Evolutionary conservation across 2,113 vertebrate species (phyloP).

Genomic region (Calidris pugnax): DNA sequence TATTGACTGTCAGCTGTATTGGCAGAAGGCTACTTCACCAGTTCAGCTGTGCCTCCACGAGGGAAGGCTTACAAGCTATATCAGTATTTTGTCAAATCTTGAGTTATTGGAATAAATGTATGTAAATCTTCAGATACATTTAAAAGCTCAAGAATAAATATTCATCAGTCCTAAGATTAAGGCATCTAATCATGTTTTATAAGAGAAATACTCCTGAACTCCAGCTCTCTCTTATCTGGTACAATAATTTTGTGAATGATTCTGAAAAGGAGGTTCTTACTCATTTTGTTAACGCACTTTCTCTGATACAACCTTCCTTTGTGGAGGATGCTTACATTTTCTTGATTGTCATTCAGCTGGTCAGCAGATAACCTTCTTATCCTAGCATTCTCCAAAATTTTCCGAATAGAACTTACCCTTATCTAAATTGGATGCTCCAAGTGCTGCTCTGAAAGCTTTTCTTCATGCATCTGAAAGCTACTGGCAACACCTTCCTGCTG

Average conservation of each 20-base stretch:
- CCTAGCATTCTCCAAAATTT: constrained; percentile 26
- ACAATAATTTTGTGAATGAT: constrained; percentile 19
- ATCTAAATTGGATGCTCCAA: constrained; percentile 36
- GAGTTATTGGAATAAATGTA: background rate
- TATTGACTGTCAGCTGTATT: background rate
- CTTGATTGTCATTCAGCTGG: constrained; percentile 10
- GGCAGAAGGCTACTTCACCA: background rate
- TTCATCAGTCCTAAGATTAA: constrained; percentile 15
- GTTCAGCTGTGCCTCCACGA: background rate
- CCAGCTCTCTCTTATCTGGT: constrained; percentile 12
- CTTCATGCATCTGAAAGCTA: background rate
- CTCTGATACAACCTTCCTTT: background rate
- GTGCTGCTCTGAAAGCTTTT: constrained; percentile 16
- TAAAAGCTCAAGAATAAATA: constrained; percentile 13
- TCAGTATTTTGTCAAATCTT: background rate
- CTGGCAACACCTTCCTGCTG: background rate
- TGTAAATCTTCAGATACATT: constrained; percentile 12
- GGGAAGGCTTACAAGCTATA: background rate
- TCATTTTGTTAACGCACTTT: background rate
- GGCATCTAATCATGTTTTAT: background rate
- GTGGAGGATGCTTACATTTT: constrained; percentile 19
- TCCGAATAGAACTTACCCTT: background rate
- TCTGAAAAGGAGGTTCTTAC: background rate
- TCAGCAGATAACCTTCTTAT: constrained; percentile 50
- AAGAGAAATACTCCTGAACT: background rate